These are phyloP conservation scores for Passer domesticus DNA, from an alignment of 2,113 vertebrate species.

Conservation along the genomic window DNA sequence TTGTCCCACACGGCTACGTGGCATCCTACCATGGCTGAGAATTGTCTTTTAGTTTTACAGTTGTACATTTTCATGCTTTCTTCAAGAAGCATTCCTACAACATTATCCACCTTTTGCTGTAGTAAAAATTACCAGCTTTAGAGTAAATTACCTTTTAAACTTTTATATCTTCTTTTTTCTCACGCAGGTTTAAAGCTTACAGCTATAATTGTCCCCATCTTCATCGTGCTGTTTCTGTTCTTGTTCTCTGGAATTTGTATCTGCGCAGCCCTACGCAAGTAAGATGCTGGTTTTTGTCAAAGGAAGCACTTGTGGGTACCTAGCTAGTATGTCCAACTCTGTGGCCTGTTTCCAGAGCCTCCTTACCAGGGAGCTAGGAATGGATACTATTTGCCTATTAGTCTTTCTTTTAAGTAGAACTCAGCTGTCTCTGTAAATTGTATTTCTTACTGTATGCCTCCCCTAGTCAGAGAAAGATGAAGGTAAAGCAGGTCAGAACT, in stretches of 20 bases:
- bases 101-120: not conserved
- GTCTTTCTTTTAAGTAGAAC: not conserved
- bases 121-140: not conserved
- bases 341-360: not conserved
- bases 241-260: constrained; percentile 74
- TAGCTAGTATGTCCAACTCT: not conserved
- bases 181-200: constrained; percentile 67
- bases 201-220: constrained; percentile 64
- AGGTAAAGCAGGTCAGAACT: not conserved
- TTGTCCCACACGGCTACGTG: not conserved
- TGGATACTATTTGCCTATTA: not conserved
- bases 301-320: not conserved
- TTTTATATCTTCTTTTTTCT: not conserved
- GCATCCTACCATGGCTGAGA: not conserved
- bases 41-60: not conserved
- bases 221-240: constrained; percentile 60
- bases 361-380: not conserved
- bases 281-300: constrained; percentile 43
- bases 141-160: not conserved
- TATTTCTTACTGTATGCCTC: not conserved
- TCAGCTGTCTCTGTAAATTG: not conserved
- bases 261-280: constrained; percentile 75
- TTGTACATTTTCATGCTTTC: not conserved
- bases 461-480: not conserved
- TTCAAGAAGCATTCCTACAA: not conserved